A percentile compares a stretch with the other conserved stretches of the same genome.
phyloP scores from a whole-genome alignment of 2,888 invertebrate species.

The Junonia oenone region DNA sequence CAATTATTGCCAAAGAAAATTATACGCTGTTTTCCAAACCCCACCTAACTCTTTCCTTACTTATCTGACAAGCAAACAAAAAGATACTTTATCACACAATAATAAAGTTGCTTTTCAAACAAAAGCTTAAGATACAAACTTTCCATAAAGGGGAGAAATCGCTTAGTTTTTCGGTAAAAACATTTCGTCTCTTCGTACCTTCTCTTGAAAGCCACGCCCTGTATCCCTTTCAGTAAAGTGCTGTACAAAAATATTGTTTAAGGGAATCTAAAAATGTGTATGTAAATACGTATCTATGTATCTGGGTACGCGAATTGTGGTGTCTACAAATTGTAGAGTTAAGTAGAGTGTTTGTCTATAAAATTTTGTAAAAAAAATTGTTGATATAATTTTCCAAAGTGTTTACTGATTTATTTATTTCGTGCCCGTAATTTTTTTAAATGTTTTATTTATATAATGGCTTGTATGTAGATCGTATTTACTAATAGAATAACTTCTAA shows the following conservation, averaged over 20 bases:
- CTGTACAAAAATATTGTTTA: background rate
- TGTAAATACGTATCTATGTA: too few relatives aligned
- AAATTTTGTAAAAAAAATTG: too few relatives aligned
- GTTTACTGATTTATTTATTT: too few relatives aligned
- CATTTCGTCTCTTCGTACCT: conserved; percentile 32
- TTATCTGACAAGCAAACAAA: conserved; percentile 33
- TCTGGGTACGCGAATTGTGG: too few relatives aligned
- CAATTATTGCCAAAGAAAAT: background rate
- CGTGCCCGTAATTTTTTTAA: too few relatives aligned
- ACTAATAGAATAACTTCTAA: too few relatives aligned
- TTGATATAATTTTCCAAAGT: too few relatives aligned
- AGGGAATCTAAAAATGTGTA: too few relatives aligned
- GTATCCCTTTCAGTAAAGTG: background rate
- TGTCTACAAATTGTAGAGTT: too few relatives aligned
- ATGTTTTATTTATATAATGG: too few relatives aligned
- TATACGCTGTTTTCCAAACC: conserved; percentile 25
- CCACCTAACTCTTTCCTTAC: conserved; percentile 33
- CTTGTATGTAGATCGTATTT: too few relatives aligned
- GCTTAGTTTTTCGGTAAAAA: conserved; percentile 36
- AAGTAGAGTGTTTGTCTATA: too few relatives aligned
- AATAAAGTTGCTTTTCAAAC: conserved; percentile 41
- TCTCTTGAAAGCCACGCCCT: conserved; percentile 23
- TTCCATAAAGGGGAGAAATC: conserved; percentile 34
- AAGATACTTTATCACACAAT: conserved; percentile 36
- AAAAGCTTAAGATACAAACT: conserved; percentile 20